Percentiles rank a stretch among this genome's conserved stretches.
phyloP scores from a whole-genome alignment of 2,113 vertebrate genomes.

The Athene cunicularia region DNA sequence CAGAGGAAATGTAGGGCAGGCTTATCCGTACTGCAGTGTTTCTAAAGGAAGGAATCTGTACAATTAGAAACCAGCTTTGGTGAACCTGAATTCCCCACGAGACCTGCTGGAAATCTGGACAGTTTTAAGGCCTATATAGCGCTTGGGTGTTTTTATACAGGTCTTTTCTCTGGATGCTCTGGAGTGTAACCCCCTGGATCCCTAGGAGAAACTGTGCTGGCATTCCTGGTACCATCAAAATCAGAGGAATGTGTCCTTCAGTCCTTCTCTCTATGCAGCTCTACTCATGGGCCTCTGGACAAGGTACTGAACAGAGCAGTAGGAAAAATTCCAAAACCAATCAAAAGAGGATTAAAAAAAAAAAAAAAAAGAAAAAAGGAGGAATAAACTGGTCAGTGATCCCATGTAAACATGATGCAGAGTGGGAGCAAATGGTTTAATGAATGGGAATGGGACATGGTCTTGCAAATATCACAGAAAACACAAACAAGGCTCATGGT shows the following conservation, averaged over 20 bases:
- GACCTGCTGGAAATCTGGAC: not conserved
- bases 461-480: not conserved
- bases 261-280: fast-evolving
- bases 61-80: not conserved
- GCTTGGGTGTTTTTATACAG: not conserved
- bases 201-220: not conserved
- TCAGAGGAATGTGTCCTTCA: not conserved
- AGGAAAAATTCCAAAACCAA: not conserved
- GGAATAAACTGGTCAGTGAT: fast-evolving
- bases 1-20: not conserved
- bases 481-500: not conserved
- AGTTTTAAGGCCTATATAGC: not conserved
- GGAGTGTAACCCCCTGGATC: not conserved
- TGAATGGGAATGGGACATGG: not conserved
- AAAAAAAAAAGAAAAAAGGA: not conserved
- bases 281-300: not conserved
- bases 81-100: not conserved
- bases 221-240: not conserved
- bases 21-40: not conserved
- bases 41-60: not conserved
- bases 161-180: not conserved
- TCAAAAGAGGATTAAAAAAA: not conserved
- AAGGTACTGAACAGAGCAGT: not conserved
- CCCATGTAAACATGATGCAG: not conserved
- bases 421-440: conserved; percentile 1